Conservation (phyloP, 2,113 vertebrate species). For the Dipodomys merriami region DNA sequence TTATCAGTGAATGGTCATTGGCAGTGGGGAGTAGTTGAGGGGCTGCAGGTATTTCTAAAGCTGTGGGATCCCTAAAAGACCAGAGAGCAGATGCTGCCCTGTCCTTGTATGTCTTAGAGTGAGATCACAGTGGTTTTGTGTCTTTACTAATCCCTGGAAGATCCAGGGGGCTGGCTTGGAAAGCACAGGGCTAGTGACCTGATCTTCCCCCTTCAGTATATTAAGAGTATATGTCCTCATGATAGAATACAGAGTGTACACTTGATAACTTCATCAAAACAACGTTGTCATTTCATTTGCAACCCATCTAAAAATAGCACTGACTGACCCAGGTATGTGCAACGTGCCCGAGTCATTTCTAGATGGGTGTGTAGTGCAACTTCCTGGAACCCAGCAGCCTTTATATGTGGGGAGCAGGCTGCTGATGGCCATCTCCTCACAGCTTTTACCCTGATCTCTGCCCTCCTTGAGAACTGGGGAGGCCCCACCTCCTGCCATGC, state of each 20-base stretch:
- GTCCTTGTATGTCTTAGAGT: not conserved
- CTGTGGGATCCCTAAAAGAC: not conserved
- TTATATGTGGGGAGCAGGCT: accelerated
- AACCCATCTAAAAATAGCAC: not conserved
- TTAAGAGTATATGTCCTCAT: not conserved
- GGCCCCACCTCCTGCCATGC: not conserved
- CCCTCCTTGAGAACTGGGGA: not conserved
- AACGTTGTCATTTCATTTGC: not conserved
- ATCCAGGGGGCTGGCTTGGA: not conserved
- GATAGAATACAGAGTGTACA: not conserved
- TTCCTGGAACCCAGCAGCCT: not conserved
- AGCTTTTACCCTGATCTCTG: no score
- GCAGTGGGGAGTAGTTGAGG: not conserved
- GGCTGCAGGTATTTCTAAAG: not conserved
- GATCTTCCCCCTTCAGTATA: not conserved
- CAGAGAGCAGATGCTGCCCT: not conserved
- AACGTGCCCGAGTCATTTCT: not conserved
- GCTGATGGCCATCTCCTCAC: not conserved
- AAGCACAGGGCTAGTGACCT: not conserved
- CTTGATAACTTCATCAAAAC: not conserved
- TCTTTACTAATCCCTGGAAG: not conserved
- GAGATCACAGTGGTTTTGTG: not conserved
- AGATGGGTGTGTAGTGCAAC: not conserved
- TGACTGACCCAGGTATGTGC: not conserved
- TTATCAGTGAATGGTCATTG: not conserved